Conservation (phyloP, 2,797 vertebrate genomes). For the Pangasius larnaudii region DNA sequence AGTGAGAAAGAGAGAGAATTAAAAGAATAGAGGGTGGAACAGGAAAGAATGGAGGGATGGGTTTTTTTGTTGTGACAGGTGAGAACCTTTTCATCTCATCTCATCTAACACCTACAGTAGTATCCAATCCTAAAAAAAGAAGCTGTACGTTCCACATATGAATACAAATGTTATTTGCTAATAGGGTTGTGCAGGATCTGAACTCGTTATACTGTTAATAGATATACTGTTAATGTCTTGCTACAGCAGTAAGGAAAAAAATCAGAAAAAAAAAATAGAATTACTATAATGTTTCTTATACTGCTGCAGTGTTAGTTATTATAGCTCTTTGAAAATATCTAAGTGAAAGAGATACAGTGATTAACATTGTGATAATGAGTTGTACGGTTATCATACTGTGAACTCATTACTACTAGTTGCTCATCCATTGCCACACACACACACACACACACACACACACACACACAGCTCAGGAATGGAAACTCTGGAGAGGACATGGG, state of each 20-base stretch:
- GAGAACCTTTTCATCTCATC: neutral
- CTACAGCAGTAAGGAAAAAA: neutral
- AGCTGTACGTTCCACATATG: neutral
- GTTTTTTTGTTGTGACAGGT: neutral
- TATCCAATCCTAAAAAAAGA: neutral
- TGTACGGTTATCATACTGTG: neutral
- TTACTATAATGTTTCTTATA: neutral
- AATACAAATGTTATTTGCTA: neutral
- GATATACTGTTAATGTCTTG: neutral
- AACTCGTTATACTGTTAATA: neutral
- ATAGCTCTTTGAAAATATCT: neutral
- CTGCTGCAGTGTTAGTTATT: neutral
- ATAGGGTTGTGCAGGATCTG: neutral
- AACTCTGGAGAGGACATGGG: neutral
- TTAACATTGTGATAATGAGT: neutral
- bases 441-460: neutral
- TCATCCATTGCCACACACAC: neutral
- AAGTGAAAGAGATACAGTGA: neutral
- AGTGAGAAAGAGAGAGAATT: neutral
- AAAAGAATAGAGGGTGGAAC: constrained; percentile 22
- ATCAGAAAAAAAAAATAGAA: neutral
- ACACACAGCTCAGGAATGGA: neutral
- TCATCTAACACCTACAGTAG: neutral
- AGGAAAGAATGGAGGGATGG: constrained; percentile 7
- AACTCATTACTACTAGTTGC: neutral